phyloP scores from a whole-genome alignment of 1,140 invertebrate species.

The Pomacea maculata region DNA sequence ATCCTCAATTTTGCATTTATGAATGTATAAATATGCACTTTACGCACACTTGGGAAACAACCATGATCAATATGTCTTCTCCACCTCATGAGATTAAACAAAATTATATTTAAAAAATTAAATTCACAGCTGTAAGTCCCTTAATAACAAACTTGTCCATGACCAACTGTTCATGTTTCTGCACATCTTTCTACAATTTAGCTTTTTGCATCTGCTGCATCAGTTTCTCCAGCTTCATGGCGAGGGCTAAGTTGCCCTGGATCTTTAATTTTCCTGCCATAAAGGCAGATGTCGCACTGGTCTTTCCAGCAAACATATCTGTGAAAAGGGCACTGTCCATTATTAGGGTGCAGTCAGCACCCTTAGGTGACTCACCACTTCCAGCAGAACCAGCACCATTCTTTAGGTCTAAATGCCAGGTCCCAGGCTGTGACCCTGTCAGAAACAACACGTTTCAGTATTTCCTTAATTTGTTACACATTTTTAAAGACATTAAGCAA shows the following conservation, averaged over 20 bases:
- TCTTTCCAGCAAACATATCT: constrained; percentile 76
- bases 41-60: too few species aligned
- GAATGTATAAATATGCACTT: too few species aligned
- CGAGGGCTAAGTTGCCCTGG: constrained; percentile 89
- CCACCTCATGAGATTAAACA: too few species aligned
- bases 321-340: constrained; percentile 76
- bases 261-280: constrained; percentile 98
- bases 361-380: constrained; percentile 74
- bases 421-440: constrained; percentile 78
- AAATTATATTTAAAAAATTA: too few species aligned
- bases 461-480: neutral
- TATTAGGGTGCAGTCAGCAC: constrained; percentile 84
- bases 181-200: constrained; percentile 63
- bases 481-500: too few species aligned
- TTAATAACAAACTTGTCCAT: neutral
- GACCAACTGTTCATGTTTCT: neutral
- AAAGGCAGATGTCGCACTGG: constrained; percentile 91
- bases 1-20: too few species aligned
- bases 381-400: constrained; percentile 83
- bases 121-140: too few species aligned
- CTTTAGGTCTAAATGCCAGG: constrained; percentile 91
- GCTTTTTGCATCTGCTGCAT: constrained; percentile 87
- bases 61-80: too few species aligned
- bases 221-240: constrained; percentile 95
- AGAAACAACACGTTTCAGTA: neutral